These are phyloP conservation scores for Philonicus albiceps DNA, from an alignment of 2,888 invertebrate species.

Conservation along the genomic window DNA sequence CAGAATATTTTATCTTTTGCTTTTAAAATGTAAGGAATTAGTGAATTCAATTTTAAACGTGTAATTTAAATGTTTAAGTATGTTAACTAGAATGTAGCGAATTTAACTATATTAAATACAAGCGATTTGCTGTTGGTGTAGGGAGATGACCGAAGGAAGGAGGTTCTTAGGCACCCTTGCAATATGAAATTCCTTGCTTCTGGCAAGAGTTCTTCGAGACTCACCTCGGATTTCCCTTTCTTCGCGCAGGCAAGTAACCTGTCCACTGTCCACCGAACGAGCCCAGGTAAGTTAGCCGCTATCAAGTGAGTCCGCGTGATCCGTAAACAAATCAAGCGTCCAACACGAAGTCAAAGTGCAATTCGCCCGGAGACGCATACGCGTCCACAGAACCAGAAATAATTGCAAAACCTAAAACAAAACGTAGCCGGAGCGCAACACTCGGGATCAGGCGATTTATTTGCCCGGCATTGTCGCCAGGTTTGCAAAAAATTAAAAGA, in stretches of 20 bases:
- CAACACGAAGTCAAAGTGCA: constrained; percentile 6
- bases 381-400: constrained; percentile 7
- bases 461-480: constrained; percentile 35
- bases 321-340: constrained; percentile 13
- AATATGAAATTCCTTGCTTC: not conserved
- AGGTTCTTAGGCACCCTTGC: not conserved
- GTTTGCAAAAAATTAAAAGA: constrained; percentile 17
- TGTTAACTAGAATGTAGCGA: no score
- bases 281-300: not conserved
- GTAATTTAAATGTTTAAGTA: no score
- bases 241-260: not conserved
- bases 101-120: no score
- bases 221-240: not conserved
- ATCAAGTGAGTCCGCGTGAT: constrained; percentile 10
- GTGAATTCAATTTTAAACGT: no score
- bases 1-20: no score
- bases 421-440: constrained; percentile 4
- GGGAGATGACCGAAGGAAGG: not conserved
- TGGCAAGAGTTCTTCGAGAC: not conserved
- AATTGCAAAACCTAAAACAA: constrained; percentile 23
- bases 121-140: no score
- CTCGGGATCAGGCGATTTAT: constrained; percentile 27
- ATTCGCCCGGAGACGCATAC: not conserved
- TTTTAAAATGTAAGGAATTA: no score
- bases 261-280: not conserved